Percentiles rank a stretch among this genome's conserved stretches.
These are phyloP conservation scores for Manduca sexta DNA, from an alignment of 1,140 invertebrate species.

Conservation along the genomic window DNA sequence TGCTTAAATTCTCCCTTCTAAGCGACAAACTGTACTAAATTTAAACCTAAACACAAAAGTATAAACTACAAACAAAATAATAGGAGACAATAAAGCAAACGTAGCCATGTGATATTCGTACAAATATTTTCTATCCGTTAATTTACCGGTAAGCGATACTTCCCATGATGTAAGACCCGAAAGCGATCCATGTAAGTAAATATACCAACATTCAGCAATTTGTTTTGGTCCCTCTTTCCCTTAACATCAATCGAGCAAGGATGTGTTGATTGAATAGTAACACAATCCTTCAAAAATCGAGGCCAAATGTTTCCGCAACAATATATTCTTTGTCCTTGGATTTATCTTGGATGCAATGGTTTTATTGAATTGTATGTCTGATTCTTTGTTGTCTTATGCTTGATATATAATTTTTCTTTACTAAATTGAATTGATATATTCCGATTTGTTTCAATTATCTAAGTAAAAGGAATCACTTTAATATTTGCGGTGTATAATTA, in stretches of 20 bases:
- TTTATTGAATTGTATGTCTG: too few species aligned
- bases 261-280: conserved; percentile 52
- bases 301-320: conserved; percentile 5
- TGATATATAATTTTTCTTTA: too few species aligned
- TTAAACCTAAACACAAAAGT: too few species aligned
- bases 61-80: too few species aligned
- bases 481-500: too few species aligned
- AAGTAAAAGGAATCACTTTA: too few species aligned
- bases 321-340: neutral
- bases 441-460: too few species aligned
- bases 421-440: too few species aligned
- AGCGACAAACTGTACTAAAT: too few species aligned
- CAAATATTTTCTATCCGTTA: conserved; percentile 31
- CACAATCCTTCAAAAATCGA: conserved; percentile 35
- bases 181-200: conserved; percentile 35
- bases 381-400: too few species aligned
- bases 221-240: conserved; percentile 26
- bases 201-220: conserved; percentile 21
- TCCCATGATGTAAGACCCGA: conserved; percentile 26
- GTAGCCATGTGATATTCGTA: conserved; percentile 12
- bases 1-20: too few species aligned
- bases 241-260: conserved; percentile 47
- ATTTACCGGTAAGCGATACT: conserved; percentile 39
- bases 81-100: too few species aligned
- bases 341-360: neutral